Percentiles rank a stretch among this genome's conserved stretches.
phyloP scores from a whole-genome alignment of 2,113 vertebrate genomes.

The Sporophila hypoxantha region DNA sequence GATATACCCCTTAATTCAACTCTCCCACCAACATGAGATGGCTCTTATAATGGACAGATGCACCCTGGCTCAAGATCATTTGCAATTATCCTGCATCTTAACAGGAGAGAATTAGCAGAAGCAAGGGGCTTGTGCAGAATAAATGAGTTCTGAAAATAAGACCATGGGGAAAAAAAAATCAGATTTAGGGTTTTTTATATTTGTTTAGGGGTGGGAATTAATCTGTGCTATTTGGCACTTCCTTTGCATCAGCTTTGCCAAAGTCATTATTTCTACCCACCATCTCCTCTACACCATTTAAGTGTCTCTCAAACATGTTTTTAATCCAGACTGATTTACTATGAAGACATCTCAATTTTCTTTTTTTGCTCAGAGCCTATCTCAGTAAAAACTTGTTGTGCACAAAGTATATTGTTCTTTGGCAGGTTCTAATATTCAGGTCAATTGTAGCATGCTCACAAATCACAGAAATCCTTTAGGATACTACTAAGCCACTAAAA shows the following conservation, averaged over 20 bases:
- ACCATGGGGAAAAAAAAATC: not conserved
- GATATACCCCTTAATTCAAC: not conserved
- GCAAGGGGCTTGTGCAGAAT: not conserved
- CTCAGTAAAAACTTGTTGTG: not conserved
- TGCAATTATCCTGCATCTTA: not conserved
- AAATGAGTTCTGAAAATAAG: not conserved
- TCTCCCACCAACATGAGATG: not conserved
- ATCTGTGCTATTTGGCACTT: not conserved
- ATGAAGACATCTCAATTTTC: not conserved
- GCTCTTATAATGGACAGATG: not conserved
- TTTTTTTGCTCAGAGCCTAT: not conserved
- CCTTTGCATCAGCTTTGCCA: not conserved
- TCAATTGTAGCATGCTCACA: not conserved
- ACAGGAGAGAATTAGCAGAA: not conserved
- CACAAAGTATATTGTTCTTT: not conserved
- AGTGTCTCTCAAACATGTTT: not conserved
- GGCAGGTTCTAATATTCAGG: not conserved
- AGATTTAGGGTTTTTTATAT: not conserved
- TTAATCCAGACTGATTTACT: not conserved
- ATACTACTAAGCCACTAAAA: not conserved
- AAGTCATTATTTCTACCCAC: not conserved
- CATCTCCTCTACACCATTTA: not conserved
- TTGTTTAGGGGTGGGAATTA: not conserved
- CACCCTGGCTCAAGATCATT: not conserved
- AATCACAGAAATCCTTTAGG: not conserved